Conservation (phyloP, 2,113 vertebrate genomes). For the Jacana jacana region DNA sequence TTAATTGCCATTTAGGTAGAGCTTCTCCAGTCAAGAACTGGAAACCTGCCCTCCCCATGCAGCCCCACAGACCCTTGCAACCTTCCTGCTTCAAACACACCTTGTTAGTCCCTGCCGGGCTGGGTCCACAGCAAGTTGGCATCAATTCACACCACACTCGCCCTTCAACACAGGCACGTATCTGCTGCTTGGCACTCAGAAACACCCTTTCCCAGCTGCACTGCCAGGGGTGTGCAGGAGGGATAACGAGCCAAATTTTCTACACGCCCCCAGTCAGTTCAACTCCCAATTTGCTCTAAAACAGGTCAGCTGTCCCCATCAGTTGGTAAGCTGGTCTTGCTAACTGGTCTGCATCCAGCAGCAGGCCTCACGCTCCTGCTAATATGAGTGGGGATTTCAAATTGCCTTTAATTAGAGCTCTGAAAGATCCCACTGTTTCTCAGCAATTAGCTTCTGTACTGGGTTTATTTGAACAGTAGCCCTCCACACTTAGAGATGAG, state of each 20-base stretch:
- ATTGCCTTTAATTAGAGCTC: background rate
- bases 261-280: rapidly evolving
- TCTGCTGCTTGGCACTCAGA: background rate
- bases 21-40: background rate
- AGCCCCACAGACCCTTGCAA: background rate
- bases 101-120: background rate
- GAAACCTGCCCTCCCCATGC: background rate
- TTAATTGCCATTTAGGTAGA: background rate
- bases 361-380: background rate
- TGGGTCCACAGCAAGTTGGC: background rate
- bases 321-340: background rate
- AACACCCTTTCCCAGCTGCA: background rate
- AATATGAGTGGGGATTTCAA: background rate
- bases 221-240: background rate
- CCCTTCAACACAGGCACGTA: background rate
- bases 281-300: background rate
- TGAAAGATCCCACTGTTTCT: background rate
- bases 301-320: background rate
- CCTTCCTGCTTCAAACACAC: background rate
- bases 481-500: background rate
- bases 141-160: background rate
- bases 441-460: background rate
- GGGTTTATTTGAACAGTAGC: background rate
- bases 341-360: background rate
- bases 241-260: background rate